Conservation (phyloP, 2,113 vertebrate genomes). For the Oenanthe melanoleuca region DNA sequence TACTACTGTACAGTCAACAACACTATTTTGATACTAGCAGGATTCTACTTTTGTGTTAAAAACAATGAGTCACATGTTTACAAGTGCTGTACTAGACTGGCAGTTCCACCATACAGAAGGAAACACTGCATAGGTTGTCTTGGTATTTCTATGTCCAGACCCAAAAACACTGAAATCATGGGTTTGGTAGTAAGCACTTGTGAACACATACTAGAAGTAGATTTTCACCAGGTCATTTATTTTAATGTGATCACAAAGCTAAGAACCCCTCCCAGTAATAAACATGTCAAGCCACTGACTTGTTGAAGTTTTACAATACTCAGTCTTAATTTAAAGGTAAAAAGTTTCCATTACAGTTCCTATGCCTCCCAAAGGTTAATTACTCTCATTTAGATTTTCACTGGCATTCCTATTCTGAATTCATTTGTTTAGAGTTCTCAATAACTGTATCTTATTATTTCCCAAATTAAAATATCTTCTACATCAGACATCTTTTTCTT, state of each 20-base stretch:
- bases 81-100: background rate
- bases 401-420: background rate
- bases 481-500: background rate
- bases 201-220: background rate
- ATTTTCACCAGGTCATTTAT: background rate
- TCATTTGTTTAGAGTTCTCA: background rate
- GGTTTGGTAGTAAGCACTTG: background rate
- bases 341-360: background rate
- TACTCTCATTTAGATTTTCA: background rate
- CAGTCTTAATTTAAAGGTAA: background rate
- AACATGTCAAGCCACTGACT: background rate
- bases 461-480: background rate
- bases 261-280: background rate
- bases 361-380: background rate
- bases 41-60: background rate
- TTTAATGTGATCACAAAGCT: background rate
- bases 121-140: background rate
- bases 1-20: slow-evolving; percentile 28
- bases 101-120: background rate
- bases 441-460: background rate
- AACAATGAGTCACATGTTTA: background rate
- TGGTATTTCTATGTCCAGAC: background rate
- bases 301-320: background rate
- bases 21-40: background rate
- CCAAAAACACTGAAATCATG: background rate